Percentiles rank a stretch among this genome's conserved stretches.
Conservation (phyloP, 2,888 invertebrate species). For the Melanotus villosus region DNA sequence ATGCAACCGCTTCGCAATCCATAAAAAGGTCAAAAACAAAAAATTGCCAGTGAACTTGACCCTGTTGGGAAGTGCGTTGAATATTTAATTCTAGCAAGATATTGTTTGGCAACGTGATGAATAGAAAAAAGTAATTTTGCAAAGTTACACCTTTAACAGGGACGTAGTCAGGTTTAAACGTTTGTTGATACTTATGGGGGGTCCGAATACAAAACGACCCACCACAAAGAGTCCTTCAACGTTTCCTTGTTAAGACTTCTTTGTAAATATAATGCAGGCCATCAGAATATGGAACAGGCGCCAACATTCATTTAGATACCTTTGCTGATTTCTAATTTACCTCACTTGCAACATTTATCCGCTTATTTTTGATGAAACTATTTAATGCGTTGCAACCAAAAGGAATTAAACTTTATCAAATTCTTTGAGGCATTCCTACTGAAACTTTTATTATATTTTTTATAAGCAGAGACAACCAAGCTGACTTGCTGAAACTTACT, state of each 20-base stretch:
- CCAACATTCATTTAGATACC: neutral
- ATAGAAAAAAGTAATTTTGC: slow-evolving; percentile 1
- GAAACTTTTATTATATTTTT: no score
- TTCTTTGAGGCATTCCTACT: no score
- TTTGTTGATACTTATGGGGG: neutral
- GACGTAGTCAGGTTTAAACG: neutral
- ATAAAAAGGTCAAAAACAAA: slow-evolving; percentile 8
- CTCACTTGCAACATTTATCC: no score
- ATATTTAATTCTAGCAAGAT: neutral
- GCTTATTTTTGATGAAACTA: no score
- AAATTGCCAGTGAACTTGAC: slow-evolving; percentile 9
- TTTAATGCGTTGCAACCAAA: no score
- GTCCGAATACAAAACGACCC: neutral
- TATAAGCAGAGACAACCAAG: no score
- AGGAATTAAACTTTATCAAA: no score
- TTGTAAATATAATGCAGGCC: neutral
- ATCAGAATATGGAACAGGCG: slow-evolving; percentile 4
- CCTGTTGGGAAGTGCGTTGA: neutral
- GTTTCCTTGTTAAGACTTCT: neutral
- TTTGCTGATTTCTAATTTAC: no score
- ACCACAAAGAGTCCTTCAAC: slow-evolving; percentile 11
- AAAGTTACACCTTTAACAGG: neutral
- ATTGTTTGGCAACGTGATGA: neutral
- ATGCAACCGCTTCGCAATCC: neutral
- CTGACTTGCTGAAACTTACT: no score